Percentiles rank a stretch among this genome's conserved stretches.
Evolutionary conservation across 2,113 vertebrate species (phyloP).

Genomic region (Typhlomys cinereus): DNA sequence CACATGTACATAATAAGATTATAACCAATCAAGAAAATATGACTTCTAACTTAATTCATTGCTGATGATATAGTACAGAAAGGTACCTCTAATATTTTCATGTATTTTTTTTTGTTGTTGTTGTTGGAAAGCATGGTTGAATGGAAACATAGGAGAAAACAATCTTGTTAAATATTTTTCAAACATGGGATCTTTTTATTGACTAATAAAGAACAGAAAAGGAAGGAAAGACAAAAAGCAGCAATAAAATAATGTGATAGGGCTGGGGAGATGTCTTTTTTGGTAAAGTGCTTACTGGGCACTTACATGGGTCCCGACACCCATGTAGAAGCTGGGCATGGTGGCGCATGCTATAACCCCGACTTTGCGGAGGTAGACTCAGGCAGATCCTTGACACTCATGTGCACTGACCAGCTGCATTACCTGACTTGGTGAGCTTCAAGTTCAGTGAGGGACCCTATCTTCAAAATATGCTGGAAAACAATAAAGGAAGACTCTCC

Average conservation of each 20-base stretch:
- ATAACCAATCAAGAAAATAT: conserved; percentile 24
- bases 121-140: conserved; percentile 3
- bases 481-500: not conserved
- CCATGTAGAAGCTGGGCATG: not conserved
- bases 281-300: not conserved
- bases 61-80: not conserved
- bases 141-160: not conserved
- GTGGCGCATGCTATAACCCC: not conserved
- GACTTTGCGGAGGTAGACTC: not conserved
- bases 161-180: conserved; percentile 15
- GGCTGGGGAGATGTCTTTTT: not conserved
- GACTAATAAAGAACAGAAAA: not conserved
- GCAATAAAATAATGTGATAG: not conserved
- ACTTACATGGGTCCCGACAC: too few relatives aligned
- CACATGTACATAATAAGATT: not conserved
- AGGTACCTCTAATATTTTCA: not conserved
- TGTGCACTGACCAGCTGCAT: not conserved
- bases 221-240: conserved; percentile 33
- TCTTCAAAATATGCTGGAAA: not conserved
- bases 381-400: too few relatives aligned
- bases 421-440: not conserved
- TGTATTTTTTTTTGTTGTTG: conserved; percentile 1
- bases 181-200: not conserved
- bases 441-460: not conserved
- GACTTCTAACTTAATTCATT: not conserved